phyloP scores from a whole-genome alignment of 2,888 invertebrate genomes.

The Neoascia interrupta region DNA sequence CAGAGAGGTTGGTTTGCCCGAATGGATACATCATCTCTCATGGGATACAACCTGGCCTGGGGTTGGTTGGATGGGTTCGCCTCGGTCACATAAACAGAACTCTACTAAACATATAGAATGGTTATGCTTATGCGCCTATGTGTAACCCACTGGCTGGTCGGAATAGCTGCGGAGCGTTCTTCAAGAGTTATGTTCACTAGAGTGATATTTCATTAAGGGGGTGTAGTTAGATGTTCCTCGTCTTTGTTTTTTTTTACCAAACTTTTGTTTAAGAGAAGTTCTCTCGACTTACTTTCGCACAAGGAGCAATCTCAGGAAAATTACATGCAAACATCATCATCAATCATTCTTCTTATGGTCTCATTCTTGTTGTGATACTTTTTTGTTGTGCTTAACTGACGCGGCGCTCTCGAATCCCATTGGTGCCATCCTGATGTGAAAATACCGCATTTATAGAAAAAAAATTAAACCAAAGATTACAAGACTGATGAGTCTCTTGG shows the following conservation, averaged over 20 bases:
- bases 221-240: constrained; percentile 50
- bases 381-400: too few relatives aligned
- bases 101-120: constrained; percentile 22
- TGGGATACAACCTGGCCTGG: constrained; percentile 63
- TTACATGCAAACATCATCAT: constrained; percentile 67
- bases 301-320: constrained; percentile 53
- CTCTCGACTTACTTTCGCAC: constrained; percentile 2
- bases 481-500: too few relatives aligned
- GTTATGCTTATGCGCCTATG: constrained; percentile 53
- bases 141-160: constrained; percentile 19
- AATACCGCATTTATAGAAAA: too few relatives aligned
- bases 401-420: too few relatives aligned
- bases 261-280: constrained; percentile 17
- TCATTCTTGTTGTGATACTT: too few relatives aligned
- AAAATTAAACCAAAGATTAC: too few relatives aligned
- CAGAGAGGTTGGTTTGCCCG: constrained; percentile 61
- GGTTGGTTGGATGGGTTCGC: constrained; percentile 54
- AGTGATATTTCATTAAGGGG: constrained; percentile 69
- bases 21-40: constrained; percentile 67
- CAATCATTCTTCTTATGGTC: too few relatives aligned
- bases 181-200: constrained; percentile 60
- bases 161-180: constrained; percentile 34
- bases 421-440: too few relatives aligned
- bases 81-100: constrained; percentile 55
- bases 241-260: constrained; percentile 37